These are phyloP conservation scores for Gymnorhina tibicen DNA, from an alignment of 2,113 vertebrate species.

Conservation along the genomic window DNA sequence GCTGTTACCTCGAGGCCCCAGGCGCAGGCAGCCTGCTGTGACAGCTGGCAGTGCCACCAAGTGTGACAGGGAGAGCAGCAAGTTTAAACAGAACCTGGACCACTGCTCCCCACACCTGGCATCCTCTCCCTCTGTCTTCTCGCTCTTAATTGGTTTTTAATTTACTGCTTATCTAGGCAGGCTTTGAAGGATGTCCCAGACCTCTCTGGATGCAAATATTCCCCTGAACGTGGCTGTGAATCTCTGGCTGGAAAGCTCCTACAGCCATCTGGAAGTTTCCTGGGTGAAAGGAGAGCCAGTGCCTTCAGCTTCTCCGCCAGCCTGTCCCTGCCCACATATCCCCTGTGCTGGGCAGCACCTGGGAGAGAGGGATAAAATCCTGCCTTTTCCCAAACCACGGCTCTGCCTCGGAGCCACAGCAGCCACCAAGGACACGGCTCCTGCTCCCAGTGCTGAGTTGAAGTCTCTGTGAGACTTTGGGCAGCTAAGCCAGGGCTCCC, in stretches of 20 bases:
- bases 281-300: not conserved
- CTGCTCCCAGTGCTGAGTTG: not conserved
- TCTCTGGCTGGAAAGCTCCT: not conserved
- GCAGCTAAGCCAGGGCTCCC: not conserved
- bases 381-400: not conserved
- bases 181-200: not conserved
- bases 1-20: conserved; percentile 22
- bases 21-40: not conserved
- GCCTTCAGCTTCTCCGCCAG: not conserved
- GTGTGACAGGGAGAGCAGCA: not conserved
- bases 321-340: not conserved
- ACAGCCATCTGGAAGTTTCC: not conserved
- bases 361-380: not conserved
- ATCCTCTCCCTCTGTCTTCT: not conserved
- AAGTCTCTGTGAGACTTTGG: not conserved
- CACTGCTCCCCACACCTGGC: not conserved
- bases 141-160: not conserved
- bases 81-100: not conserved
- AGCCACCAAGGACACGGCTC: not conserved
- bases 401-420: not conserved
- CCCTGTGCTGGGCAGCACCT: not conserved
- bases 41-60: not conserved
- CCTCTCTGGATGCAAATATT: not conserved
- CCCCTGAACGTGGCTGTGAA: not conserved
- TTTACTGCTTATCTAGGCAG: conserved; percentile 21